Evolutionary conservation across 2,888 invertebrate genomes (phyloP).

Genomic region (Ditylenchus weischeri): DNA sequence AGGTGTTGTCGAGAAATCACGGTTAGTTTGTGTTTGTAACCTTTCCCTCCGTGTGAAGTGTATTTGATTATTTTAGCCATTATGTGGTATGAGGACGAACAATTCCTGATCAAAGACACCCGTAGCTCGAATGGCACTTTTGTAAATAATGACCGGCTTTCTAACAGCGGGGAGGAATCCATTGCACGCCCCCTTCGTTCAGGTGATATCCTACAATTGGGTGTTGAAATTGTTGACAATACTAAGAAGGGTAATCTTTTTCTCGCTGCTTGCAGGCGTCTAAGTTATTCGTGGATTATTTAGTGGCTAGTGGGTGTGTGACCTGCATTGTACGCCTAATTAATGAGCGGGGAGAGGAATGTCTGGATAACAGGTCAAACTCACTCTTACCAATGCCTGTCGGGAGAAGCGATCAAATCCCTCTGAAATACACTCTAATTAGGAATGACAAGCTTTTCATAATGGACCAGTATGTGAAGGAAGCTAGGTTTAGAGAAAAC

Average conservation of each 20-base stretch:
- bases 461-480: constrained; percentile 80
- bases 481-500: constrained; percentile 44
- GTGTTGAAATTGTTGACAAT: constrained; percentile 97
- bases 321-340: constrained; percentile 87
- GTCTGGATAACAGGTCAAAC: constrained; percentile 13
- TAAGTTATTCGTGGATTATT: not conserved
- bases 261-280: too few species aligned
- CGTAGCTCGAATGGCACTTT: constrained; percentile 98
- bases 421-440: constrained; percentile 31
- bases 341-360: constrained; percentile 88
- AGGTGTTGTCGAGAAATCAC: constrained; percentile 87
- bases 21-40: too few species aligned
- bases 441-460: constrained; percentile 79
- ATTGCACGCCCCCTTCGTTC: constrained; percentile 84
- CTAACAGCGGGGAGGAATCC: constrained; percentile 72
- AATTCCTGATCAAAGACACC: constrained; percentile 79
- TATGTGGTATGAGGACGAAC: constrained; percentile 82
- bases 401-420: constrained; percentile 24
- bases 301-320: constrained; percentile 88
- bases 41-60: too few species aligned
- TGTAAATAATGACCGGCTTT: constrained; percentile 87
- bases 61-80: constrained; percentile 69
- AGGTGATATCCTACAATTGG: constrained; percentile 96
- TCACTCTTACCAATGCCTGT: constrained; percentile 12
- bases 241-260: constrained; percentile 72